These are phyloP conservation scores for Xyrauchen texanus DNA, from an alignment of 2,113 vertebrate species.

Conservation along the genomic window DNA sequence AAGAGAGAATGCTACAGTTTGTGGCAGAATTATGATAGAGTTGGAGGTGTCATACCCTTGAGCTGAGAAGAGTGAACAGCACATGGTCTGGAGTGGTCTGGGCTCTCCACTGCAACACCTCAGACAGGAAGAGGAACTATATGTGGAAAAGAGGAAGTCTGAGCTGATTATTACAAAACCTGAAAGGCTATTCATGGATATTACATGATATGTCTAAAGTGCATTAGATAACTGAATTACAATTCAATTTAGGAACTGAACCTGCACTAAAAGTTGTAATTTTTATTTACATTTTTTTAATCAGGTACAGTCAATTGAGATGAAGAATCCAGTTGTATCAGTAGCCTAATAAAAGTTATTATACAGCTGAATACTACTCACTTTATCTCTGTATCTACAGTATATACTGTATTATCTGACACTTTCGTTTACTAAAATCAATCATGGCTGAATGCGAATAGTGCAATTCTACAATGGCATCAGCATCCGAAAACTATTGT, in stretches of 20 bases:
- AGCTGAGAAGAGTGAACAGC: constrained; percentile 96
- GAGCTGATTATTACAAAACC: constrained; percentile 11
- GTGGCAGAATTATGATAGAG: background rate
- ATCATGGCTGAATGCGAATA: too few species aligned
- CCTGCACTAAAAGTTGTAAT: too few species aligned
- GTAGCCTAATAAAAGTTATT: too few species aligned
- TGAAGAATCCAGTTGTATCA: too few species aligned
- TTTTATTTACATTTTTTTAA: too few species aligned
- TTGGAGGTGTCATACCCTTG: constrained; percentile 68
- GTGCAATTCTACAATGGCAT: too few species aligned
- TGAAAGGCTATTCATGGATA: background rate
- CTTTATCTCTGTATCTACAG: too few species aligned
- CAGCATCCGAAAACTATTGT: too few species aligned
- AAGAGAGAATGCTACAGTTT: background rate
- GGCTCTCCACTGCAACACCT: constrained; percentile 96
- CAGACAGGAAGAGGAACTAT: constrained; percentile 97
- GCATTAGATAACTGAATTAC: background rate
- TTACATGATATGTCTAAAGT: constrained; percentile 12
- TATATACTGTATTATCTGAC: too few species aligned
- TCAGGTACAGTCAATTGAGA: too few species aligned
- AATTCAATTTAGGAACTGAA: background rate
- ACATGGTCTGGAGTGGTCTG: constrained; percentile 97
- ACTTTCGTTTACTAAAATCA: too few species aligned
- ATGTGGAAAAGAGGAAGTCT: constrained; percentile 31
- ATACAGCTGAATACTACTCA: too few species aligned